A percentile compares a stretch with the other conserved stretches of the same genome.
phyloP scores from a whole-genome alignment of 2,797 vertebrate species.

The Phrynocephalus vlangalii region DNA sequence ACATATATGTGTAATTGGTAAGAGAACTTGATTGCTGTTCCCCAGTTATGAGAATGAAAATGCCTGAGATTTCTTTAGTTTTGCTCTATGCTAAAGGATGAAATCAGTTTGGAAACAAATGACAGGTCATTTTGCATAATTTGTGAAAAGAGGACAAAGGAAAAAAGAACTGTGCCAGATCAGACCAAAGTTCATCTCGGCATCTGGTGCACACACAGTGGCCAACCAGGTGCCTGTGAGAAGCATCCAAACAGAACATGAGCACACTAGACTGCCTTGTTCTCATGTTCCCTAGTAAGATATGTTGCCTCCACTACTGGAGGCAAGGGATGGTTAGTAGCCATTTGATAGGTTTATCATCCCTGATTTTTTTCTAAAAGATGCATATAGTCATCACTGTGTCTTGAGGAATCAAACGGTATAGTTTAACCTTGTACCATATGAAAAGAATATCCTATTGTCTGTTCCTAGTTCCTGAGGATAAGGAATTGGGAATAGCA shows the following conservation, averaged over 20 bases:
- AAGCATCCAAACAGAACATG: no score
- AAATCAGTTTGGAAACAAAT: not conserved
- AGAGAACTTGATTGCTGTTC: not conserved
- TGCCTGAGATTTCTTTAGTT: not conserved
- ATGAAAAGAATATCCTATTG: not conserved
- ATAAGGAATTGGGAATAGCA: not conserved
- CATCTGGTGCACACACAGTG: not conserved
- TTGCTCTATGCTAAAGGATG: not conserved
- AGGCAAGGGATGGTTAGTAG: no score
- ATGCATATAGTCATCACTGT: not conserved
- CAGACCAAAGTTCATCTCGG: not conserved
- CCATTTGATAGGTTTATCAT: no score
- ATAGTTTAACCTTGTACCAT: not conserved
- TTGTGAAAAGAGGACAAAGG: not conserved
- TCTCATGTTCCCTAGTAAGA: no score
- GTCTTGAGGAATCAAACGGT: not conserved
- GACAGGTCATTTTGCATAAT: not conserved
- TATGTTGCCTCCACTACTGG: no score
- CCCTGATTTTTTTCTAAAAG: not conserved
- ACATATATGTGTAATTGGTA: not conserved
- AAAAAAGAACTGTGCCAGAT: not conserved
- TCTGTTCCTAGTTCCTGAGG: not conserved
- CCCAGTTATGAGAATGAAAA: conserved; percentile 2
- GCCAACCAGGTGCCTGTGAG: no score
- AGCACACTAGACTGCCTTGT: no score